phyloP scores from a whole-genome alignment of 2,113 vertebrate species.

The Hippocampus comes region DNA sequence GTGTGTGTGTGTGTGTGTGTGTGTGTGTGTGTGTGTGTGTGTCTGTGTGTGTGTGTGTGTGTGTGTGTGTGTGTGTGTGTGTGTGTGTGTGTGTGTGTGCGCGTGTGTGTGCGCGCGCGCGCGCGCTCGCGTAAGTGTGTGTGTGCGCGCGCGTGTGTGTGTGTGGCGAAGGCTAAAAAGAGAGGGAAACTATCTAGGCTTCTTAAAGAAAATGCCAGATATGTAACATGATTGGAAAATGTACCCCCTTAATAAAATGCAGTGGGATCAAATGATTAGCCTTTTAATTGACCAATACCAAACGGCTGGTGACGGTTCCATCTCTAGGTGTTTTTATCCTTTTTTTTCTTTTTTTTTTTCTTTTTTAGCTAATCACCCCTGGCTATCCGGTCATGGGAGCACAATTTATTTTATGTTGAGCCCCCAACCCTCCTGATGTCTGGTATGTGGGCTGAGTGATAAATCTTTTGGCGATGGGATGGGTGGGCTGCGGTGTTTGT shows the following conservation, averaged over 20 bases:
- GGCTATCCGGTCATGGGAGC: neutral
- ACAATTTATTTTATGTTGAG: slow-evolving; percentile 5
- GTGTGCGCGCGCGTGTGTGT: slow-evolving; percentile 4
- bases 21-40: slow-evolving; percentile 24
- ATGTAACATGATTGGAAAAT: slow-evolving; percentile 57
- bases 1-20: slow-evolving; percentile 14
- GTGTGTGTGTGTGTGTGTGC: slow-evolving; percentile 16
- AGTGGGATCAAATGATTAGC: slow-evolving; percentile 56
- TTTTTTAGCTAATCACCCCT: slow-evolving; percentile 32
- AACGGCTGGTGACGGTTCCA: neutral
- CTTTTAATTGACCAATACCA: slow-evolving; percentile 57
- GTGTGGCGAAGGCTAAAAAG: slow-evolving; percentile 6
- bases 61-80: slow-evolving; percentile 8
- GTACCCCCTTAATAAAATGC: slow-evolving; percentile 48
- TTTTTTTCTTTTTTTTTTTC: slow-evolving; percentile 34
- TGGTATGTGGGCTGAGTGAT: slow-evolving; percentile 1
- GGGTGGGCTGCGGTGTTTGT: neutral
- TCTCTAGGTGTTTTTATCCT: neutral
- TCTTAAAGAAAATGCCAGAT: slow-evolving; percentile 47
- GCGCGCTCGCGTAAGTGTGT: slow-evolving; percentile 6
- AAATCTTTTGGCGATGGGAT: neutral
- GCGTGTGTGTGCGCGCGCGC: slow-evolving; percentile 11
- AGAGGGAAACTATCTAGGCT: slow-evolving; percentile 46
- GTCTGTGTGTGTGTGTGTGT: slow-evolving; percentile 16
- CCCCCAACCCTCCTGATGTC: neutral